Conservation (phyloP, 2,888 invertebrate species). For the Watsonalla cultraria region DNA sequence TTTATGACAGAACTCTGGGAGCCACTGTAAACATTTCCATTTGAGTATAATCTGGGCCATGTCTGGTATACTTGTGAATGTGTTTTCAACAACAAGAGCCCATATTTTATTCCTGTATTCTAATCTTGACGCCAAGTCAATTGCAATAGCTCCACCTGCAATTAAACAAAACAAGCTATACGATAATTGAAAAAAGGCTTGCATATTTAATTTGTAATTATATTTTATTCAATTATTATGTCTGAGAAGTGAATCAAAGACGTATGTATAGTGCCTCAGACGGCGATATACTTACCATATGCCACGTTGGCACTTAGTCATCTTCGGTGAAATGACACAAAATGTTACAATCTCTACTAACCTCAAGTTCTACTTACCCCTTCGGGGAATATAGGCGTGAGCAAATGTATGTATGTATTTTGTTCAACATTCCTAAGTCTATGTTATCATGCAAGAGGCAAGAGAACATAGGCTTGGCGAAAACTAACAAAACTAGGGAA, state of each 20-base stretch:
- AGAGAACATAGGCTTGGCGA: too few species aligned
- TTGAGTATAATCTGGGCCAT: constrained; percentile 92
- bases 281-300: too few species aligned
- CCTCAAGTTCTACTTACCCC: neutral
- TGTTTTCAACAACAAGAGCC: constrained; percentile 95
- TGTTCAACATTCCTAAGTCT: too few species aligned
- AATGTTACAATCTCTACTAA: neutral
- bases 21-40: constrained; percentile 83
- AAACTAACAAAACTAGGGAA: neutral
- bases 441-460: too few species aligned
- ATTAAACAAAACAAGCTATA: constrained; percentile 3
- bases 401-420: too few species aligned
- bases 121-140: constrained; percentile 88
- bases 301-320: too few species aligned
- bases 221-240: too few species aligned
- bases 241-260: too few species aligned
- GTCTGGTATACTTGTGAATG: constrained; percentile 96
- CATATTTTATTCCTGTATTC: constrained; percentile 89
- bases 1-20: constrained; percentile 92
- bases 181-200: neutral
- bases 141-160: constrained; percentile 93
- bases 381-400: too few species aligned
- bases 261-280: too few species aligned
- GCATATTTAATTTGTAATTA: neutral
- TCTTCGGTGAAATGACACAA: too few species aligned